Base-by-base conservation (phyloP, 2,797 vertebrate species). In the Neostethus bicornis region DNA sequence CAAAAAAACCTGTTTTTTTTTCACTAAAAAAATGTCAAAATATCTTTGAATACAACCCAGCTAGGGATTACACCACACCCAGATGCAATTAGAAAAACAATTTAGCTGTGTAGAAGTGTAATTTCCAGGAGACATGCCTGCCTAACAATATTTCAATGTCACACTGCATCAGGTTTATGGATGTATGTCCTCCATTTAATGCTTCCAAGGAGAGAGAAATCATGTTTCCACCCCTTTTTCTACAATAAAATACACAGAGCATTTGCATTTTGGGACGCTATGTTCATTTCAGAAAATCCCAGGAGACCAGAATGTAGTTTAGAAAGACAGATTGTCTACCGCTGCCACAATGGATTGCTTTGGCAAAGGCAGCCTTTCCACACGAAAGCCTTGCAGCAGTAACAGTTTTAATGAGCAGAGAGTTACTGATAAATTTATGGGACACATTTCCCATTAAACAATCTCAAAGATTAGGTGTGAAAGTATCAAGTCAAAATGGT, bases 361-460 rank as follows among this genome's bases (percentile, higher is more conserved):
- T 83, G 79, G 80, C 79, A 84, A 81, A 75, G 58, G 50, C 43
- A 66, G 48, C 47, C 51, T 31, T 70, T 61, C 70, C 75, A 70
- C 55, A 62, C 63, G 73, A 73, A 81, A 76, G 68, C 69, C 78
- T 79, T 59, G 53, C 35, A 37, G 67, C 56, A 71, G 82, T 79
- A 80, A 84, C 83, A 77, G 81, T 78, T 77, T 65, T 63, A 73
- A 57, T 43, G 72, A 82, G 78, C 60, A 65, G 70, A 75, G 75
- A 75, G 75, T 56, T 67, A 83, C 70, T 85, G 77, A 83, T 82
- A 64, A 73, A 83, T 86, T 89, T 87, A 87, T 85, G 79, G 56
- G 77, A 81, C 81, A 75, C 61, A 63, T 70, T 25, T 72, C 57
- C 34, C 73, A 85, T 86, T 82, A 87, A 87, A 77, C 73, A 56